Conservation (phyloP, 2,797 vertebrate genomes). For the Leptoclinus maculatus region DNA sequence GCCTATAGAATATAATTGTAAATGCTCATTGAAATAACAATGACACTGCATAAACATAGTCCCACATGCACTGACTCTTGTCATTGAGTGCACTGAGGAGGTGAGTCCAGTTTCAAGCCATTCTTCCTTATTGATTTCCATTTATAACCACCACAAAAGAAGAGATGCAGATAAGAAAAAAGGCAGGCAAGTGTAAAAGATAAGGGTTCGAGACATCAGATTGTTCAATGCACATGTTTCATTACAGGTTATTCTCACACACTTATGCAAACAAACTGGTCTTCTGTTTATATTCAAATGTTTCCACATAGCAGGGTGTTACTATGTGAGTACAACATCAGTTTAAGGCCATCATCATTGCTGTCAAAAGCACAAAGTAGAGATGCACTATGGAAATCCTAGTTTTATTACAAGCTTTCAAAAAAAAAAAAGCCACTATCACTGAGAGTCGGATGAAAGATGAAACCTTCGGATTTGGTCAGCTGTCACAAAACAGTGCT, state of each 20-base stretch:
- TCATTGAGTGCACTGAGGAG: background rate
- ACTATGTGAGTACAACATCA: slow-evolving; percentile 17
- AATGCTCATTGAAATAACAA: background rate
- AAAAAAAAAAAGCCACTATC: background rate
- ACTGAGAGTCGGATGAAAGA: background rate
- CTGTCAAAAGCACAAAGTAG: slow-evolving; percentile 18
- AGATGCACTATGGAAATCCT: background rate
- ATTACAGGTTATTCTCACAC: slow-evolving; percentile 1
- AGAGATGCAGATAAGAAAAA: background rate
- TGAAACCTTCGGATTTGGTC: slow-evolving; percentile 15
- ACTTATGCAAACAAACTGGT: background rate
- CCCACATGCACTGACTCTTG: background rate
- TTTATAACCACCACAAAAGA: background rate
- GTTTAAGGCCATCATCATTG: slow-evolving; percentile 16
- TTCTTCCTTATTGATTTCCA: slow-evolving; percentile 13
- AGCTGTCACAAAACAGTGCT: background rate
- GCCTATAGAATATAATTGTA: background rate
- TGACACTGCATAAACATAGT: background rate
- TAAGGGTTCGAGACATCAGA: background rate
- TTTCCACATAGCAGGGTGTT: slow-evolving; percentile 5
- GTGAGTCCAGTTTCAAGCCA: background rate
- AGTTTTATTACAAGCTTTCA: slow-evolving; percentile 26
- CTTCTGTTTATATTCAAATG: background rate
- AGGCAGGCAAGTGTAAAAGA: background rate
- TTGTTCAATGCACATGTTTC: background rate